Base-by-base conservation (phyloP, 2,797 vertebrate species). In the Hozukius guyotensis region DNA sequence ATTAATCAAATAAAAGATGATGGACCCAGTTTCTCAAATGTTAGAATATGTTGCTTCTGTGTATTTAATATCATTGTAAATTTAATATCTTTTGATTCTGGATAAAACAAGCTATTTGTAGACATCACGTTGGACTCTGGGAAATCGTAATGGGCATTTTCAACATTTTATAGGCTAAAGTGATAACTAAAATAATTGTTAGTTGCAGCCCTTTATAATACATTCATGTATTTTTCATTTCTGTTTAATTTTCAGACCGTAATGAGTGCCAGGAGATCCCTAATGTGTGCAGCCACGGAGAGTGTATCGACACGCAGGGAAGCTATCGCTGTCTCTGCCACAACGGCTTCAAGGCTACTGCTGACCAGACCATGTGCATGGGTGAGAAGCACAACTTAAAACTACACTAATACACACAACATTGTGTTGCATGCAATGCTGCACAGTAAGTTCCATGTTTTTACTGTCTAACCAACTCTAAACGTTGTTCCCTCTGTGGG, bases 221-320 rank as follows among this genome's bases (percentile, higher is more conserved):
- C 3, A 2, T 65, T 53, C 13, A 69, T n/a, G 46, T 49, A 22
- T 62, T 10, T 56, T 20, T 6, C 0, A 42, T 66, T 49, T 12
- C 1, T 25, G 2, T 13, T 31, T 55, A 3, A 62, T 12, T 5
- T 75, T 38, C 66, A 99, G 98, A 98, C 88, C 96, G 96, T 34
- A 97, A 99, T 0, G 97, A 99, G 83, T 99, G 98, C 88, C 95
- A 90, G 91, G 98, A 99, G 92, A 98, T 97, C 80, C 96, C 96
- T 18, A 98, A 97, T 0, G 95, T 97, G 27, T 99, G 97, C 90
- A 98, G 97, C 93, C 98, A 98, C 0, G 98, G 98, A 0, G 93
- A 97, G 84, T 99, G 98, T 0, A 95, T 98, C 2, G 98, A 99
- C 91, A 98, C 96, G 0, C 96, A 97, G 87, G 97, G 97, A 76